Evolutionary conservation across 2,797 vertebrate genomes (phyloP).

Genomic region (Scomberomorus guttatus): DNA sequence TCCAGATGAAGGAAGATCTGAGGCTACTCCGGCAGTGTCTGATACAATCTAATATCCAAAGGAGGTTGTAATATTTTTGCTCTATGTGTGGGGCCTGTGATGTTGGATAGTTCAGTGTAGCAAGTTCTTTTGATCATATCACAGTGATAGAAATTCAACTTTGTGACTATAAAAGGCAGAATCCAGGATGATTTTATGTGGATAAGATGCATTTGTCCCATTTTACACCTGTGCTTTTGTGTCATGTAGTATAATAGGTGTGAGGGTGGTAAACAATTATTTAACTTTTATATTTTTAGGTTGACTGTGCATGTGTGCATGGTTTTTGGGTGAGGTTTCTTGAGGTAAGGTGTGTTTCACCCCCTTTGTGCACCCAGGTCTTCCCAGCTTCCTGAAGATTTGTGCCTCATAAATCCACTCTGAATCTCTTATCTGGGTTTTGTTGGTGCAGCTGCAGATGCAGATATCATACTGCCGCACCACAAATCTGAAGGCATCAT

Average conservation of each 20-base stretch:
- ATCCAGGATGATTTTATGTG: not conserved
- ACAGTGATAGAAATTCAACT: conserved; percentile 5
- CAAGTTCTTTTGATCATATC: conserved; percentile 8
- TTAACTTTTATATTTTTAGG: not conserved
- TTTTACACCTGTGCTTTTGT: not conserved
- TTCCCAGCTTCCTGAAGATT: not conserved
- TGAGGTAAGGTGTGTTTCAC: not conserved
- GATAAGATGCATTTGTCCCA: not conserved
- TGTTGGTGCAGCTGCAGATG: not conserved
- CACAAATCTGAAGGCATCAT: not conserved
- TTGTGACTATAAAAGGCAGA: not conserved
- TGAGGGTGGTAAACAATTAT: not conserved
- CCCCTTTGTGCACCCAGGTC: not conserved
- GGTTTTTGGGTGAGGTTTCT: no score
- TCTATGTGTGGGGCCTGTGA: conserved; percentile 8
- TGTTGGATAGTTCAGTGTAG: not conserved
- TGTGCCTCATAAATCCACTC: no score
- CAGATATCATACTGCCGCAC: not conserved
- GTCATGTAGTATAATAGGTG: not conserved
- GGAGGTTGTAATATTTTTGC: conserved; percentile 16
- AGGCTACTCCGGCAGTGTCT: conserved; percentile 19
- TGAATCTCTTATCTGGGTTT: not conserved
- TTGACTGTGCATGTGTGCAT: no score
- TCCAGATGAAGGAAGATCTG: conserved; percentile 40
- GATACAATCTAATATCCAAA: conserved; percentile 21